A percentile compares a stretch with the other conserved stretches of the same genome.
These are phyloP conservation scores for Oligia latruncula DNA, from an alignment of 2,888 invertebrate species.

Conservation along the genomic window DNA sequence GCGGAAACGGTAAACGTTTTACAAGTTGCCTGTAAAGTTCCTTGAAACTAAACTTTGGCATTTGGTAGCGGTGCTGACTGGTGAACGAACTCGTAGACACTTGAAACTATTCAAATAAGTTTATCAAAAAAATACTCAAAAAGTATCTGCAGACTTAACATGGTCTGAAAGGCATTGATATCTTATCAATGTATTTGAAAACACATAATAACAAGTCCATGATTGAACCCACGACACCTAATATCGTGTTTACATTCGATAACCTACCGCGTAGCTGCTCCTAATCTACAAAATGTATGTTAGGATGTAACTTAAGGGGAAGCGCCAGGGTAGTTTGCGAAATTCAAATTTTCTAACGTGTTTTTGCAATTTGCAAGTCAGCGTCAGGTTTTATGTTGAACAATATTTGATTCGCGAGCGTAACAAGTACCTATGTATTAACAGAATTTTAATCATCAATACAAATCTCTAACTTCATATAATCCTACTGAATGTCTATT, in stretches of 20 bases:
- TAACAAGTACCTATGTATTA: not conserved
- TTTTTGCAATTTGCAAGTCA: too few species aligned
- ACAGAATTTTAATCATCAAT: not conserved
- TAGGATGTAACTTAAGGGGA: not conserved
- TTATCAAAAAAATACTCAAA: constrained; percentile 5
- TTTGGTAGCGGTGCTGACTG: not conserved
- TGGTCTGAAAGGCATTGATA: constrained; percentile 18
- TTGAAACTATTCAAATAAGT: not conserved
- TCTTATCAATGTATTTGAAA: constrained; percentile 24
- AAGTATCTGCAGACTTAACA: not conserved
- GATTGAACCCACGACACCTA: constrained; percentile 34
- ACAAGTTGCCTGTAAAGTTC: constrained; percentile 30
- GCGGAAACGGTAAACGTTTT: constrained; percentile 41
- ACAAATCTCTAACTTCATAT: too few species aligned
- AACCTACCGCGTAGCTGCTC: constrained; percentile 30
- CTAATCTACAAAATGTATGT: constrained; percentile 22
- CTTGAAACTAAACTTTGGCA: constrained; percentile 9
- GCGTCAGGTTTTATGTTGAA: not conserved
- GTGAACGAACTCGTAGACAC: constrained; percentile 7
- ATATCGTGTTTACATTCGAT: constrained; percentile 47
- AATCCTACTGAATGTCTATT: not conserved
- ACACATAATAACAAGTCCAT: constrained; percentile 6
- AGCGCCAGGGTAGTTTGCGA: not conserved
- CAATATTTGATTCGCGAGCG: too few species aligned
- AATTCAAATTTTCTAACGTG: not conserved